Percentiles rank a stretch among this genome's conserved stretches.
Evolutionary conservation across 2,888 invertebrate genomes (phyloP).

Genomic region (Leptopilina myrica): DNA sequence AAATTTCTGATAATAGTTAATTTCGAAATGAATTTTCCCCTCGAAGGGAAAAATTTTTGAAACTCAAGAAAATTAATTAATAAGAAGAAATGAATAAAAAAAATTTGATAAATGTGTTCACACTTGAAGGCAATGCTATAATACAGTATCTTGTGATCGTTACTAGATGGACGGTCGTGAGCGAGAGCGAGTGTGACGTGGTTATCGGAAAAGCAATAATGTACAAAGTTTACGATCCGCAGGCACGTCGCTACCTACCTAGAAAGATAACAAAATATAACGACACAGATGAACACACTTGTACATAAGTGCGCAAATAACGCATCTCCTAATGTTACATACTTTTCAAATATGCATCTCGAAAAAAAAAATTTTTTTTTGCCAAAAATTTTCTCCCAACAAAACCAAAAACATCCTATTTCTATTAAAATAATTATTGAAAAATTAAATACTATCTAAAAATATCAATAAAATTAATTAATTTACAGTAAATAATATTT

Average conservation of each 20-base stretch:
- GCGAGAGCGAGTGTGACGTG: slow-evolving; percentile 66
- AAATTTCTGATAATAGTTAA: not conserved
- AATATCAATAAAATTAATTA: too few relatives aligned
- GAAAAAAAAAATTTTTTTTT: too few relatives aligned
- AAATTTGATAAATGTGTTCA: slow-evolving; percentile 32
- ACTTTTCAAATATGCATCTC: not conserved
- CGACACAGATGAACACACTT: slow-evolving; percentile 24
- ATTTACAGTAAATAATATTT: too few relatives aligned
- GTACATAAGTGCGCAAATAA: slow-evolving; percentile 9
- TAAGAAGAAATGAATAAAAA: slow-evolving; percentile 11
- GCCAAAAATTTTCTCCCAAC: too few relatives aligned
- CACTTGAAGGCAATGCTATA: slow-evolving; percentile 32
- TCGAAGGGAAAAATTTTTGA: not conserved
- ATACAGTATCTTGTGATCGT: slow-evolving; percentile 51
- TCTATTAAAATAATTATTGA: too few relatives aligned
- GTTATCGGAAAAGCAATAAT: slow-evolving; percentile 76
- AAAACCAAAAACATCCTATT: too few relatives aligned
- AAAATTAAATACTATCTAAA: too few relatives aligned
- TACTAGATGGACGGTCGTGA: slow-evolving; percentile 65
- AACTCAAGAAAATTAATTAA: slow-evolving; percentile 7
- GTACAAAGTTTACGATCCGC: slow-evolving; percentile 74
- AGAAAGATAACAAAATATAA: slow-evolving; percentile 57
- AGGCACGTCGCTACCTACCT: slow-evolving; percentile 64
- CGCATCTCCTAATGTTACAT: not conserved
- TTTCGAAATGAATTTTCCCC: not conserved